Percentiles rank a stretch among this genome's conserved stretches.
Evolutionary conservation across 2,113 vertebrate genomes (phyloP).

Genomic region (Gasterosteus aculeatus): DNA sequence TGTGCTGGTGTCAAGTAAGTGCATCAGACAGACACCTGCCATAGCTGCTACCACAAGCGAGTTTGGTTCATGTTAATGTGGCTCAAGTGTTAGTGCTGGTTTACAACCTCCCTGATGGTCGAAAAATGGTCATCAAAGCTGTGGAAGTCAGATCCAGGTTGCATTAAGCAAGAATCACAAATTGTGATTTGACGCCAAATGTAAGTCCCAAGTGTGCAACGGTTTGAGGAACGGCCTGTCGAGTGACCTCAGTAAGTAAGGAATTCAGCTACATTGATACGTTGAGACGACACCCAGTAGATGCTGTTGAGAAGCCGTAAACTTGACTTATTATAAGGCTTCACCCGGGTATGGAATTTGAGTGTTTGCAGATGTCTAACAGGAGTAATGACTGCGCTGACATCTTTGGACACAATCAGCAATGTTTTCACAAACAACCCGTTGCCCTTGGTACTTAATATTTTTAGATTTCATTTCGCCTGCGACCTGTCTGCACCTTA

Average conservation of each 20-base stretch:
- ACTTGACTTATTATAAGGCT: constrained; percentile 24
- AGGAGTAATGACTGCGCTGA: constrained; percentile 66
- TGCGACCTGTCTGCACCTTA: constrained; percentile 48
- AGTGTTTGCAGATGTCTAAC: constrained; percentile 58
- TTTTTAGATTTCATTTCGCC: constrained; percentile 48
- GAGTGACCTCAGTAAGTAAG: constrained; percentile 1
- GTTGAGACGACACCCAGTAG: constrained; percentile 14
- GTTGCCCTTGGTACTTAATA: constrained; percentile 31
- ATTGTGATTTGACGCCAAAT: not conserved
- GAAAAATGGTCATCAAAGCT: not conserved
- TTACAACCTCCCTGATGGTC: too few relatives aligned
- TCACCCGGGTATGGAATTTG: constrained; percentile 32
- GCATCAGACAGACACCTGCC: not conserved
- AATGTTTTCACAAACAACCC: constrained; percentile 66
- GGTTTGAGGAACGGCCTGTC: not conserved
- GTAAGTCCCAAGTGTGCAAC: not conserved
- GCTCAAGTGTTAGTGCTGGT: too few relatives aligned
- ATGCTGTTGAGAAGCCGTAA: constrained; percentile 26
- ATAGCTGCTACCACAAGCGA: not conserved
- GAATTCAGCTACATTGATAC: constrained; percentile 1
- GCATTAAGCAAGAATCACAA: not conserved
- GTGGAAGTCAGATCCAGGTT: not conserved
- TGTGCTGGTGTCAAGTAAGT: constrained; percentile 82
- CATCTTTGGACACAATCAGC: constrained; percentile 65
- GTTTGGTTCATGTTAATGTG: too few relatives aligned